A percentile compares a stretch with the other conserved stretches of the same genome.
Conservation (phyloP, 2,113 vertebrate species). For the Pelvicachromis taeniatus region DNA sequence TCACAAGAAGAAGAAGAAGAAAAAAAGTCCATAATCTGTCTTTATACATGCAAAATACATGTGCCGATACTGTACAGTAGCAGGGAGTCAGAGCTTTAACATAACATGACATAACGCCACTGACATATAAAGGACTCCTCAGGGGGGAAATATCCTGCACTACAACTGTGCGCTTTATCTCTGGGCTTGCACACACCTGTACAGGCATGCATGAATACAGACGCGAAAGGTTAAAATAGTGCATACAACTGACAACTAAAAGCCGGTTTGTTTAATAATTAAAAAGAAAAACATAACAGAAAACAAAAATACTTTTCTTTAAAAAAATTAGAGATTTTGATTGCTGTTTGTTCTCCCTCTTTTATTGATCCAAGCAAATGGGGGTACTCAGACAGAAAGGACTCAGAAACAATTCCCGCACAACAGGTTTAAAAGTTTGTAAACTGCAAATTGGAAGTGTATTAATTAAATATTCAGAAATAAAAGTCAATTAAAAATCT, state of each 20-base stretch:
- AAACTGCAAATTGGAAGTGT: conserved; percentile 16
- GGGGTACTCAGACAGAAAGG: not conserved
- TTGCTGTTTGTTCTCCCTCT: not conserved
- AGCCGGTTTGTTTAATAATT: not conserved
- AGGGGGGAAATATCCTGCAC: not conserved
- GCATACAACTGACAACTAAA: not conserved
- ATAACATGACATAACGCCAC: conserved; percentile 42
- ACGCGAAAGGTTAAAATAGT: not conserved
- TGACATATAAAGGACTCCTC: conserved; percentile 37
- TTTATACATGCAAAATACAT: conserved; percentile 48
- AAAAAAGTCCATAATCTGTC: conserved; percentile 23
- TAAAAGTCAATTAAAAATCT: conserved; percentile 57
- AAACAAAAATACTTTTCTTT: not conserved
- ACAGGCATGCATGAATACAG: not conserved
- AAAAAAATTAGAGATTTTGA: not conserved
- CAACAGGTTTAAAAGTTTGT: conserved; percentile 23
- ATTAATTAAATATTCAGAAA: conserved; percentile 59
- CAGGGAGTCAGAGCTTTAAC: conserved; percentile 6
- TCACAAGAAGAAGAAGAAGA: not conserved
- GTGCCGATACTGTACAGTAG: not conserved
- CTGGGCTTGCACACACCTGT: conserved; percentile 1
- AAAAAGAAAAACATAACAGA: not conserved
- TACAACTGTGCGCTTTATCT: conserved; percentile 8
- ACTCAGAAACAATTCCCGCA: not conserved
- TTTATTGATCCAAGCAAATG: not conserved